phyloP scores from a whole-genome alignment of 2,113 vertebrate species.

The Miniopterus natalensis region DNA sequence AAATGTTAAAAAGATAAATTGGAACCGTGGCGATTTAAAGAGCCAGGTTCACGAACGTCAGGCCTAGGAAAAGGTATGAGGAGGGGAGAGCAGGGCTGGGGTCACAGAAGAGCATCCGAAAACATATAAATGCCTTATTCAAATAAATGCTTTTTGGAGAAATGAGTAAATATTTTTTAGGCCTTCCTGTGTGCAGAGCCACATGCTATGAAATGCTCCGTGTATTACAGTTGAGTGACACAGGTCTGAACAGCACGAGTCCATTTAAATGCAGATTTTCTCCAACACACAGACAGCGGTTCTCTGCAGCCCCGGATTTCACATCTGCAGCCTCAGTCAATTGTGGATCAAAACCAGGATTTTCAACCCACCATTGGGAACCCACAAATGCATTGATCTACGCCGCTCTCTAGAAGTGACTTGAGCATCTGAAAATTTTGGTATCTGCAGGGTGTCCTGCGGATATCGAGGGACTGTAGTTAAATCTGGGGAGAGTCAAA shows the following conservation, averaged over 20 bases:
- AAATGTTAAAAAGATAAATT: background rate
- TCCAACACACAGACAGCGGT: background rate
- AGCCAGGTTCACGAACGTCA: background rate
- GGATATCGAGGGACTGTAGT: background rate
- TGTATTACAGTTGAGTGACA: no score
- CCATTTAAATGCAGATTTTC: background rate
- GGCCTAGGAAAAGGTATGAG: background rate
- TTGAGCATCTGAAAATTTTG: no score
- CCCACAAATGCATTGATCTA: no score
- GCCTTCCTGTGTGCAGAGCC: background rate
- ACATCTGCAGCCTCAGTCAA: background rate
- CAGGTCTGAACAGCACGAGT: background rate
- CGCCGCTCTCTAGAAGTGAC: no score
- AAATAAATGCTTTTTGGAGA: background rate
- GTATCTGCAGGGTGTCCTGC: background rate
- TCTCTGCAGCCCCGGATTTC: background rate
- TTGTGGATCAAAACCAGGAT: no score
- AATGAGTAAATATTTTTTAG: background rate
- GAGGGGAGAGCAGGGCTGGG: background rate
- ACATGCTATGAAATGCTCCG: background rate
- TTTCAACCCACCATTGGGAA: no score
- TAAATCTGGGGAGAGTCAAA: background rate
- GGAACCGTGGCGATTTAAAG: background rate
- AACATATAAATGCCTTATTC: background rate
- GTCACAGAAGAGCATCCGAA: background rate